Conservation (phyloP, 2,113 vertebrate genomes). For the Otus sunia region DNA sequence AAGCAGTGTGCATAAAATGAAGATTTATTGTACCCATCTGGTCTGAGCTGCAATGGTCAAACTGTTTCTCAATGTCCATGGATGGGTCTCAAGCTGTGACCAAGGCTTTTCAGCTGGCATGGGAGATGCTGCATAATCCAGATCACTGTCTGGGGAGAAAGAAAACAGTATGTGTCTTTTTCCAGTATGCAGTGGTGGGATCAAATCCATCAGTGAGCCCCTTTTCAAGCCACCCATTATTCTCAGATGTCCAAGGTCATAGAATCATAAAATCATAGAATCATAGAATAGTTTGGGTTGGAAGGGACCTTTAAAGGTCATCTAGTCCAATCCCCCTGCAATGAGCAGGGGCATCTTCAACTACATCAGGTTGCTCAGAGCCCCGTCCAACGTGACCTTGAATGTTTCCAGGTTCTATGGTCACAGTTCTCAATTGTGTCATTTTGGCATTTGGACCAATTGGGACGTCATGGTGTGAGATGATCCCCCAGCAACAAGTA, state of each 20-base stretch:
- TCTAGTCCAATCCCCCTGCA: background rate
- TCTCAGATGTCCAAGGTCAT: background rate
- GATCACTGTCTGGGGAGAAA: background rate
- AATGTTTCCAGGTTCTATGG: background rate
- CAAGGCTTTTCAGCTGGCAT: background rate
- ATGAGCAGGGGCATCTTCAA: background rate
- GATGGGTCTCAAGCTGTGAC: background rate
- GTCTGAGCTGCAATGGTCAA: background rate
- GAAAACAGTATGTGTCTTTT: background rate
- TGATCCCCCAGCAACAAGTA: background rate
- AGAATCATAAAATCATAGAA: background rate
- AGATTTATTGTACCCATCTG: background rate
- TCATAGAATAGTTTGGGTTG: background rate
- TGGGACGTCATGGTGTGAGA: background rate
- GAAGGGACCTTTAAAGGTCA: background rate
- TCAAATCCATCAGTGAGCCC: background rate
- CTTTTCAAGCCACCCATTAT: background rate
- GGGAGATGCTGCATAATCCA: background rate
- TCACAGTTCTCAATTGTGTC: accelerated
- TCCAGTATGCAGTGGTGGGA: background rate
- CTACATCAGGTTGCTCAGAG: background rate
- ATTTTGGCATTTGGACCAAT: background rate
- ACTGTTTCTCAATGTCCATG: background rate
- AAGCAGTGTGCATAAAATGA: background rate
- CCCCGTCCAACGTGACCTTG: background rate